Evolutionary conservation across 53 echinoderm and acorn worm species (phyloP).

Genomic region (Astropecten irregularis): DNA sequence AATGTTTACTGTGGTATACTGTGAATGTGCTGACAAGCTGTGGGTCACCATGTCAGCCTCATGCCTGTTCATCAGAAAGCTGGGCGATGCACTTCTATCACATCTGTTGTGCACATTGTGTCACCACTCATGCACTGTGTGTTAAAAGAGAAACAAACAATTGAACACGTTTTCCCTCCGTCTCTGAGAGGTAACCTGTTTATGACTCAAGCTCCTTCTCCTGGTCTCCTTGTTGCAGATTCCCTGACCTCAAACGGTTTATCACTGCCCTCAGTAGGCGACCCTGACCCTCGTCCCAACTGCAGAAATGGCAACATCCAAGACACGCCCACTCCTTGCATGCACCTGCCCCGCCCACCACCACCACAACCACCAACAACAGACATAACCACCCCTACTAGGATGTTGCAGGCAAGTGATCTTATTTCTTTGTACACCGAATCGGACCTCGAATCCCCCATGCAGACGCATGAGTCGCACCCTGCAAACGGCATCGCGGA

Average conservation of each 20-base stretch:
- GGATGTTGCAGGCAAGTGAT: constrained; percentile 10
- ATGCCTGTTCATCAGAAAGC: no score
- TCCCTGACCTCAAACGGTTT: constrained; percentile 1
- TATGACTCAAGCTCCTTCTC: no score
- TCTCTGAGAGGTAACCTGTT: no score
- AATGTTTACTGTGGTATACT: no score
- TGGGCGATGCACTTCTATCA: no score
- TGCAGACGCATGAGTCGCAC: constrained; percentile 1
- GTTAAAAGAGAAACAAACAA: no score
- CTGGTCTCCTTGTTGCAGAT: constrained; percentile 41
- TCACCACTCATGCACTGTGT: no score
- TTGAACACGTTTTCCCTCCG: no score
- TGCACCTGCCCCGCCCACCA: constrained; percentile 39
- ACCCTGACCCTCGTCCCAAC: constrained; percentile 19
- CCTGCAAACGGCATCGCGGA: background rate
- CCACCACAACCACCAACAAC: no score
- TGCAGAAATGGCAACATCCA: constrained; percentile 39
- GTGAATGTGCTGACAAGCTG: no score
- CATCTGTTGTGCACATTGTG: no score
- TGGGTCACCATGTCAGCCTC: no score
- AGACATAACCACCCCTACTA: background rate
- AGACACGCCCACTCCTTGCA: constrained; percentile 36
- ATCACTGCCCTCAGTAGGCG: constrained; percentile 8
- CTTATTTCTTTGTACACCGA: constrained; percentile 5
- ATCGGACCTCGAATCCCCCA: background rate